A percentile compares a stretch with the other conserved stretches of the same genome.
phyloP scores from a whole-genome alignment of 2,888 invertebrate species.

The Drosophila anceps region DNA sequence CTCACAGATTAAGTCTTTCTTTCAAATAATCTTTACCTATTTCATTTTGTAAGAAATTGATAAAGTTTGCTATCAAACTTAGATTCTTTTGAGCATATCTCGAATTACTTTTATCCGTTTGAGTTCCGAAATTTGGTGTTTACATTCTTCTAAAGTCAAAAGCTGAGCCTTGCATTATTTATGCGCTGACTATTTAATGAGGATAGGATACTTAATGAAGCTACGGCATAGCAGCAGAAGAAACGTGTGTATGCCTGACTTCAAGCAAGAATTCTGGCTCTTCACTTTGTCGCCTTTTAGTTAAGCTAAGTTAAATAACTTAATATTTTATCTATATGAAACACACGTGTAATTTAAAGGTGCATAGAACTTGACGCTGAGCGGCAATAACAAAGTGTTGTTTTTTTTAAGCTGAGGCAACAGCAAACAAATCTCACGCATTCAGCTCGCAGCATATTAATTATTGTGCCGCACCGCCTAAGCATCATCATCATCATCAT shows the following conservation, averaged over 20 bases:
- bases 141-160: no score
- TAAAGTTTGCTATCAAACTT: no score
- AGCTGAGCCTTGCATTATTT: no score
- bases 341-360: neutral
- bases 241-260: no score
- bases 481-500: slow-evolving; percentile 12
- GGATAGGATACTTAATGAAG: no score
- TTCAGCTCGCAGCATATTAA: slow-evolving; percentile 29
- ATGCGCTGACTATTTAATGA: no score
- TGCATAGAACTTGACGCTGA: neutral
- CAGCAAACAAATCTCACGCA: slow-evolving; percentile 19
- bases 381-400: slow-evolving; percentile 46
- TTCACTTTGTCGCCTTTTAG: no score
- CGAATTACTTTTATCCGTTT: no score
- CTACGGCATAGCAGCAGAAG: no score
- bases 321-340: slow-evolving; percentile 1
- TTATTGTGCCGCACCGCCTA: slow-evolving; percentile 37
- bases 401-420: slow-evolving; percentile 18
- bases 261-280: neutral
- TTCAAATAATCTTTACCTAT: neutral
- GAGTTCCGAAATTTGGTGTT: no score
- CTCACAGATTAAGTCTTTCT: neutral
- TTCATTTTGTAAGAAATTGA: no score
- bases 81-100: no score
- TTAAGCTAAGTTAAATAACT: neutral